Evolutionary conservation across 2,888 invertebrate species (phyloP), one percentile per base, ranked within the genome.

Genomic region (Sussaba pulchella): DNA sequence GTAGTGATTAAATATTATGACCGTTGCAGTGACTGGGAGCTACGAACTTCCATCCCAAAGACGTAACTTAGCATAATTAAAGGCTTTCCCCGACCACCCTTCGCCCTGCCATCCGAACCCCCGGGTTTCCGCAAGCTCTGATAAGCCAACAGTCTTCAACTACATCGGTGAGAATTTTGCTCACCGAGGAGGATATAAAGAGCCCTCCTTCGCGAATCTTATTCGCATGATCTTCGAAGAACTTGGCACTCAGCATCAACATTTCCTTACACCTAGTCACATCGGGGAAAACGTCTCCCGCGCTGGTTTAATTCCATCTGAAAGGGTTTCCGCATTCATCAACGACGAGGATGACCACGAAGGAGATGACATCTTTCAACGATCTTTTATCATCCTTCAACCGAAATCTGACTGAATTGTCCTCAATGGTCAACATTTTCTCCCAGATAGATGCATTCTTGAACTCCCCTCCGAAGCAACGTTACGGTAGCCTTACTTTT

Each of bases 1-100:
- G 88, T 89, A 87, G 91, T 89, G 91, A 92, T 92, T 91, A 91
- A 91, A 92, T 92, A 92, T 92, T 92, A 91, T 92, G 92, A 92
- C 91, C 91, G 87, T 88, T 88, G 89, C 86, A 87, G 89, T 87
- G 85, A 86, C 69, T 64, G 43, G 47, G 14, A 24, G 47, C 84
- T 83, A 87, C 84, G 85, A 85, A 85, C 86, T 84, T 83, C 82
- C 87, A 86, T 85, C 84, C 83, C 83, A 87, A 85, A 87, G 87
- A 88, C 88, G 88, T 90, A 90, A 92, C 91, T 92, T 91, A 91
- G 90, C 88, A 90, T 92, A 92, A 92, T 92, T 92, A 92, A 91
- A 91, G 88, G 87, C 36, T 88, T 85, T 83, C 76, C 86, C 78
- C 83, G n/a, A n/a, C 83, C 71, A 71, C 63, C 54, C 41, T 45